phyloP scores from a whole-genome alignment of 2,113 vertebrate genomes.

The Condylura cristata region DNA sequence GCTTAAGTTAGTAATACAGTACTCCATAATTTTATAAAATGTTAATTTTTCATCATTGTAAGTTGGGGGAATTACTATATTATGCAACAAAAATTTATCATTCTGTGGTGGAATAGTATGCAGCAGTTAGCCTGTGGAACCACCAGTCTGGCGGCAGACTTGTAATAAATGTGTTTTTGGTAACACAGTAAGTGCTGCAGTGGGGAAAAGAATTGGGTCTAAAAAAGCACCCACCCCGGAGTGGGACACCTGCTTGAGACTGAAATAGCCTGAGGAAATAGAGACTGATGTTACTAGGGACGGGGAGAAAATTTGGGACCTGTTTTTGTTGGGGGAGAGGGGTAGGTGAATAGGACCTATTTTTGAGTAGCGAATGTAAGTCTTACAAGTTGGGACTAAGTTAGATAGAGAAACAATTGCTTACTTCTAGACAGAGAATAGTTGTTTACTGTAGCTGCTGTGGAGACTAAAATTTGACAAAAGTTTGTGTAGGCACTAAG shows the following conservation, averaged over 20 bases:
- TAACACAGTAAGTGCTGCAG: neutral
- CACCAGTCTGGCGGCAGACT: neutral
- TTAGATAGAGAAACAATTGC: neutral
- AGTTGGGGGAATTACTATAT: neutral
- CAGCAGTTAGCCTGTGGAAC: neutral
- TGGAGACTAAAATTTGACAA: constrained; percentile 22
- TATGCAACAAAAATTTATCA: constrained; percentile 1
- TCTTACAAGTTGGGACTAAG: neutral
- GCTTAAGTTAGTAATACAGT: constrained; percentile 13
- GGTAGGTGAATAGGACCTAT: neutral
- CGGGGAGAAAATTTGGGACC: neutral
- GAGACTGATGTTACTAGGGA: neutral
- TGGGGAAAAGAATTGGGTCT: neutral
- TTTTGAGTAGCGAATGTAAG: constrained; percentile 37
- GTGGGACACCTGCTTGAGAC: neutral
- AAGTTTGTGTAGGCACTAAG: neutral
- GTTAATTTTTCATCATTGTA: constrained; percentile 39
- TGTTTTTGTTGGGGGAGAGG: neutral
- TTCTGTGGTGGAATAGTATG: neutral
- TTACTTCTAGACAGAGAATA: neutral
- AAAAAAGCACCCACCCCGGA: neutral
- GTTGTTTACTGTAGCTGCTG: neutral
- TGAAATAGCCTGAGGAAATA: neutral
- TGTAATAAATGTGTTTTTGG: neutral
- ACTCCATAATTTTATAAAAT: neutral